Evolutionary conservation across 2,113 vertebrate species (phyloP), one percentile per base, ranked within the genome.

Genomic region (Lates calcarifer): DNA sequence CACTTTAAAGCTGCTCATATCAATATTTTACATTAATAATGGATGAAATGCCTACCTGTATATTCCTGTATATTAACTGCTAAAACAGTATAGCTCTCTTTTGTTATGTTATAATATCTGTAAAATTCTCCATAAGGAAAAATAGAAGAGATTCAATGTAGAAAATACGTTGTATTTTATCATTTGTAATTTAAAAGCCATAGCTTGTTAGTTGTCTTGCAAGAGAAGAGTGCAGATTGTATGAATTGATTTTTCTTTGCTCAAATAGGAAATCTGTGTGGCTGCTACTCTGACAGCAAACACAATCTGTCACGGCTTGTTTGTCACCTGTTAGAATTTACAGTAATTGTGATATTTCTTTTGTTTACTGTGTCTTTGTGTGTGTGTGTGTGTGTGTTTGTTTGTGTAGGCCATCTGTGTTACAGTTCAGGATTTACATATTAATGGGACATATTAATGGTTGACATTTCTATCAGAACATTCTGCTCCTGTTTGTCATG

Each of bases 351-450:
- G 68, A 58, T 81, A 37, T 84, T 74, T 61, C 66, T 49, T 86
- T 84, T 91, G 83, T 87, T 89, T 90, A 64, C 74, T 77, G 62
- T 76, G 74, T 90, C 66, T 80, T 47, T 82, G 73, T 70, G 74
- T 41, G 39, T 90, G 69, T 79, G 63, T 81, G 72, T 69, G 74
- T 33, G 33, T 33, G 33, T 77, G 61, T 76, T 74, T 90, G 69
- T 79, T 56, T 81, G 72, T 69, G 71, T 74, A 39, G 74, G 45
- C 70, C 65, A 77, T 74, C 73, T 47, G 78, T 67, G 82, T 26
- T 22, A 67, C 51, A 51, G 72, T 69, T 73, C 47, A 58, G 62
- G 76, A 45, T 85, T 84, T 80, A 77, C 79, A 84, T 79, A 74
- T 86, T 84, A 83, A 90, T 77, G 62, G 14, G 51, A 68, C 51